These are phyloP conservation scores for Leptosomus discolor DNA, from an alignment of 2,113 vertebrate species.

Conservation along the genomic window DNA sequence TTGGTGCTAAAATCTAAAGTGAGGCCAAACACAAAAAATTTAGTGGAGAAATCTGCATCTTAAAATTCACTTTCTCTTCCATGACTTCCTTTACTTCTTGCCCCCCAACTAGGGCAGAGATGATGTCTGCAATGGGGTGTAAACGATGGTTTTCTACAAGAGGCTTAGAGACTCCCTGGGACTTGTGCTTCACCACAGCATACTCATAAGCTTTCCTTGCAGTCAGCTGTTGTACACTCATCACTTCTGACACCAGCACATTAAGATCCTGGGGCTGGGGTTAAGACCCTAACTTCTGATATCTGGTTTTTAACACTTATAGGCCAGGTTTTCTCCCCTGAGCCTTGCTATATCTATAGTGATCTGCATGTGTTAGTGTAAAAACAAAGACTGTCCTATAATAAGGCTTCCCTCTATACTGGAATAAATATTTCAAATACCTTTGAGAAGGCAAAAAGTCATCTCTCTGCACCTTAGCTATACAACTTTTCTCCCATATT, in stretches of 20 bases:
- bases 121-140: not conserved
- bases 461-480: not conserved
- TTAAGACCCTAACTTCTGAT: not conserved
- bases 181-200: fast-evolving
- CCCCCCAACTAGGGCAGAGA: not conserved
- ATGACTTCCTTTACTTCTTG: not conserved
- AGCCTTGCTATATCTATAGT: not conserved
- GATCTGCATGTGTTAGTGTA: not conserved
- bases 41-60: not conserved
- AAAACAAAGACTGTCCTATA: not conserved
- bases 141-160: not conserved
- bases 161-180: not conserved
- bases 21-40: not conserved
- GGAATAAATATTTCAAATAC: not conserved
- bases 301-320: not conserved
- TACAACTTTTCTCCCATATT: not conserved
- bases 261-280: not conserved
- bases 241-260: not conserved
- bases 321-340: not conserved
- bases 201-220: not conserved
- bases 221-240: not conserved
- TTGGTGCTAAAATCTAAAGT: not conserved
- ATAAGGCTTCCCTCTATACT: not conserved
- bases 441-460: not conserved
- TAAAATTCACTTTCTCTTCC: not conserved